Evolutionary conservation across 1,140 invertebrate species (phyloP).

Genomic region (Papilio polyxenes): DNA sequence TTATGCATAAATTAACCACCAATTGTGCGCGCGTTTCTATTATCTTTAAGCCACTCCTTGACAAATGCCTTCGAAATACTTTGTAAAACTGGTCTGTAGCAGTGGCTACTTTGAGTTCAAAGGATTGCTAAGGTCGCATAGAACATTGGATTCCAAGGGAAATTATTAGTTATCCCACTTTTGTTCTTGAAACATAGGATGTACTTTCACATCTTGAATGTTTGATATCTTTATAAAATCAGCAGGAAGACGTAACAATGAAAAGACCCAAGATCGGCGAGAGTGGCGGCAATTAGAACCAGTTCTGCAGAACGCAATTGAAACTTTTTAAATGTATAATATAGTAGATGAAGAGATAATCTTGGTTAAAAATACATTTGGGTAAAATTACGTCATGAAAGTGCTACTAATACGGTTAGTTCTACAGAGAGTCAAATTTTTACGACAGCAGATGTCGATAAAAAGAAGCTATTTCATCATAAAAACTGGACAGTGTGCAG

Average conservation of each 20-base stretch:
- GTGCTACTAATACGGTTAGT: not conserved
- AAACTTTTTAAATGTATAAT: not conserved
- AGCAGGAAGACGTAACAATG: not conserved
- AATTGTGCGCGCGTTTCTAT: not conserved
- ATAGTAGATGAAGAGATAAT: too few species aligned
- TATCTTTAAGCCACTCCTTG: not conserved
- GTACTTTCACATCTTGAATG: not conserved
- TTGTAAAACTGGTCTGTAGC: not conserved
- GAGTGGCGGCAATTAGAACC: not conserved
- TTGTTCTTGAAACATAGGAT: not conserved
- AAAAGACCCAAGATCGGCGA: not conserved
- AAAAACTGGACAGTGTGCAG: too few species aligned
- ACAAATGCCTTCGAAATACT: not conserved
- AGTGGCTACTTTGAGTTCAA: too few species aligned
- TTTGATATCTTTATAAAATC: not conserved
- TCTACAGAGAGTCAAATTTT: too few species aligned
- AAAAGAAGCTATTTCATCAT: not conserved
- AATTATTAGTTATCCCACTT: not conserved
- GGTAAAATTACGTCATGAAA: not conserved
- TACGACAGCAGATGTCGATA: not conserved
- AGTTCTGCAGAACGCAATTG: not conserved
- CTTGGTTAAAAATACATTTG: too few species aligned
- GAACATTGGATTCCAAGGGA: not conserved
- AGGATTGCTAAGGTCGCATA: not conserved
- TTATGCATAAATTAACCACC: too few species aligned